phyloP scores from a whole-genome alignment of 92 coral and sea anemone genomes.

The Epizoanthus illoricatus region DNA sequence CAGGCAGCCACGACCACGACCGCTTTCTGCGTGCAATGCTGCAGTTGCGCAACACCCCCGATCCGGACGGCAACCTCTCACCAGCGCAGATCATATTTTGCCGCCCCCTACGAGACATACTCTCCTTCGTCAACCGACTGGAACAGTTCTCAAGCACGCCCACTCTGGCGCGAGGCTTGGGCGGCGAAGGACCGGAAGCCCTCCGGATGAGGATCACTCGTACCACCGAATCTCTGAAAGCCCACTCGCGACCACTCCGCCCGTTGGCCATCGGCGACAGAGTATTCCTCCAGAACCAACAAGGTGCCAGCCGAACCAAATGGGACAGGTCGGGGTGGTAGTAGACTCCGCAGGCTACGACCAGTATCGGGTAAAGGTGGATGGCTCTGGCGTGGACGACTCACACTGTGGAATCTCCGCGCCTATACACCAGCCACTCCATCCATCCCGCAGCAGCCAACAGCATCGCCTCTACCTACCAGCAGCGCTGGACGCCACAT shows the following conservation, averaged over 20 bases:
- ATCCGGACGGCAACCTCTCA: constrained; percentile 18
- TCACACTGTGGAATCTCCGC: constrained; percentile 36
- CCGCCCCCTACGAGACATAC: constrained; percentile 28
- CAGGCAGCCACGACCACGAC: constrained; percentile 56
- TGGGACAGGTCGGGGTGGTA: constrained; percentile 34
- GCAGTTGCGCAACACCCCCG: constrained; percentile 22
- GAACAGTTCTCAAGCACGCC: constrained; percentile 21
- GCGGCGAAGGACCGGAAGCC: constrained; percentile 39
- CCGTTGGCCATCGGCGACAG: constrained; percentile 19
- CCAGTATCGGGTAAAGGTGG: constrained; percentile 31
- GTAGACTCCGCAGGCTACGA: constrained; percentile 11
- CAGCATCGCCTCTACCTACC: constrained; percentile 9
- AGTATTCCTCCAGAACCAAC: constrained; percentile 43
- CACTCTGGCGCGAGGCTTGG: constrained; percentile 9
- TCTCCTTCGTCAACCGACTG: constrained; percentile 23
- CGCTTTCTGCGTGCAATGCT: constrained; percentile 44
- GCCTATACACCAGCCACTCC: constrained; percentile 36
- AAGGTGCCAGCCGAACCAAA: constrained; percentile 25
- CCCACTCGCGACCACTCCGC: constrained; percentile 34
- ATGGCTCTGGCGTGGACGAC: constrained; percentile 43
- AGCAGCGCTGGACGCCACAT: background rate
- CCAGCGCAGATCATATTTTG: constrained; percentile 34
- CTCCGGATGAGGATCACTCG: constrained; percentile 24
- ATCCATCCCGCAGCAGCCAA: constrained; percentile 36
- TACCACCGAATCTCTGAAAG: background rate